Percentiles rank a stretch among this genome's conserved stretches.
phyloP scores from a whole-genome alignment of 2,888 invertebrate species.

The Brachylomia viminalis region DNA sequence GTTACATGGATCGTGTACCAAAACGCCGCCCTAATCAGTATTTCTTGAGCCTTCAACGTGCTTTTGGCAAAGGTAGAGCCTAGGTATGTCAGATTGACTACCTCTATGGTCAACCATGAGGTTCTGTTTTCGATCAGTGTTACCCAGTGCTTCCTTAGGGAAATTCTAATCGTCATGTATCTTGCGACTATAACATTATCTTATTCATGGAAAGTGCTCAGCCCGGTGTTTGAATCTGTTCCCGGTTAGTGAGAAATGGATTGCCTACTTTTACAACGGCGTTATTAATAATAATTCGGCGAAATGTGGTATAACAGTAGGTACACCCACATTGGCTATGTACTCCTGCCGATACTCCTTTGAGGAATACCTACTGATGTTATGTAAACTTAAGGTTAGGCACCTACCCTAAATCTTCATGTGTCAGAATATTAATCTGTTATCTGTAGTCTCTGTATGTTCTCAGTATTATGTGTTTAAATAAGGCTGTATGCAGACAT shows the following conservation, averaged over 20 bases:
- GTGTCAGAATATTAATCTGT: background rate
- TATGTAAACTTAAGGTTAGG: background rate
- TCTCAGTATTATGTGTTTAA: background rate
- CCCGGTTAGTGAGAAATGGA: no score
- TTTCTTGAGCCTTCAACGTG: background rate
- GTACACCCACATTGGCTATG: background rate
- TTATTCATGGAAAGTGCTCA: background rate
- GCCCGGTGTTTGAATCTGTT: background rate
- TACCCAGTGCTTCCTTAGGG: background rate
- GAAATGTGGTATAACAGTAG: background rate
- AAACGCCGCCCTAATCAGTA: background rate
- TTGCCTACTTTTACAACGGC: background rate
- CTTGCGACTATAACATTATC: background rate
- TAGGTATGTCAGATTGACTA: background rate
- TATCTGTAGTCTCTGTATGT: background rate
- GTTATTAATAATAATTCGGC: background rate
- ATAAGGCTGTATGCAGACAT: slow-evolving; percentile 4
- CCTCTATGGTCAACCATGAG: background rate
- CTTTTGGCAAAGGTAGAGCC: background rate
- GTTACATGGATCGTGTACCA: background rate
- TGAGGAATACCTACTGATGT: background rate
- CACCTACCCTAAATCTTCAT: background rate
- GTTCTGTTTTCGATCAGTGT: no score
- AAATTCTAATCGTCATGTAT: background rate
- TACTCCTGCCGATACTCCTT: background rate